A percentile compares a stretch with the other conserved stretches of the same genome.
phyloP scores from a whole-genome alignment of 1,140 invertebrate species.

The Monomorium pharaonis region DNA sequence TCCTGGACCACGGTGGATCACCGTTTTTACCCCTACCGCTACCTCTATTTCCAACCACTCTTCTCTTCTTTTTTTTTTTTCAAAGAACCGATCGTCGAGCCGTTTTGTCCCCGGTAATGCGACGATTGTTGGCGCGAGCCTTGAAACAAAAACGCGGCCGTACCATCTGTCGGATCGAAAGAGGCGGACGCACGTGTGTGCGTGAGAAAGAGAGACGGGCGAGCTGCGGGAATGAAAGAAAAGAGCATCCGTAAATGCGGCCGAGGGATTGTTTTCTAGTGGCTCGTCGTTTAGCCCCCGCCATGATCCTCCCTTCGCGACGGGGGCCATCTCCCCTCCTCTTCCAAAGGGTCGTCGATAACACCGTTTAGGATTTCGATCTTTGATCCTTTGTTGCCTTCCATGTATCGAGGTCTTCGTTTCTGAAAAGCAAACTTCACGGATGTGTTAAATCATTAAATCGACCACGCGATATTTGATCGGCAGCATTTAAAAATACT shows the following conservation, averaged over 20 bases:
- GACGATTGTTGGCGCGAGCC: slow-evolving; percentile 82
- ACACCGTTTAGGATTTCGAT: slow-evolving; percentile 55
- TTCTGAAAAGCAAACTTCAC: background rate
- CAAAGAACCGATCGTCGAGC: slow-evolving; percentile 78
- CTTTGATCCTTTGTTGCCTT: slow-evolving; percentile 56
- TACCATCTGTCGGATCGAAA: slow-evolving; percentile 81
- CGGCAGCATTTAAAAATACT: background rate
- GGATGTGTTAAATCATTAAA: background rate
- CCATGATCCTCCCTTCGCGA: slow-evolving; percentile 66
- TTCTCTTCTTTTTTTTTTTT: slow-evolving; percentile 45
- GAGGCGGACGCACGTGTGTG: slow-evolving; percentile 25
- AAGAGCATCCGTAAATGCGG: slow-evolving; percentile 79
- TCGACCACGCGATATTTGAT: background rate
- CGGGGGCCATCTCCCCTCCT: slow-evolving; percentile 43
- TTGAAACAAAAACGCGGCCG: slow-evolving; percentile 84
- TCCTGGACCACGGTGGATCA: slow-evolving; percentile 60
- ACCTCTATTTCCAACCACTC: slow-evolving; percentile 38
- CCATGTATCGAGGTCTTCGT: slow-evolving; percentile 9
- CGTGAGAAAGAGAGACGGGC: slow-evolving; percentile 59
- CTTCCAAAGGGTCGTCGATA: slow-evolving; percentile 60
- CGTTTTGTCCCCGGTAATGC: slow-evolving; percentile 83
- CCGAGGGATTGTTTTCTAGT: slow-evolving; percentile 83
- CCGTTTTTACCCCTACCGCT: slow-evolving; percentile 33
- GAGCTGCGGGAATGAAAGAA: slow-evolving; percentile 71
- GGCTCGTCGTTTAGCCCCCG: slow-evolving; percentile 83